Percentiles rank a stretch among this genome's conserved stretches.
Conservation (phyloP, 2,113 vertebrate species). For the Lontra canadensis region DNA sequence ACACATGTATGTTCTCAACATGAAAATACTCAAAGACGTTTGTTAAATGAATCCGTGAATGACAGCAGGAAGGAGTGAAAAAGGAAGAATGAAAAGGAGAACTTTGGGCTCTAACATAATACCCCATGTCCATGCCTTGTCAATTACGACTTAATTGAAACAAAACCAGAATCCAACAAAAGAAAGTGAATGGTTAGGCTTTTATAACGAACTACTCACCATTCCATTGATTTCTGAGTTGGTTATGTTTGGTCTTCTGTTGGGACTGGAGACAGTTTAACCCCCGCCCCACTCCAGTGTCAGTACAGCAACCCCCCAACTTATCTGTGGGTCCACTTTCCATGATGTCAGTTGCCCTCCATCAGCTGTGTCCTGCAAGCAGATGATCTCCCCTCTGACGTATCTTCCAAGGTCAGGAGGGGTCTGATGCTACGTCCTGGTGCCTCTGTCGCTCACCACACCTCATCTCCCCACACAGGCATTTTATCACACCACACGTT, state of each 20-base stretch:
- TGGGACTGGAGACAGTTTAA: not conserved
- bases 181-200: not conserved
- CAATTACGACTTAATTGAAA: not conserved
- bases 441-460: not conserved
- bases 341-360: not conserved
- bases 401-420: not conserved
- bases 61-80: not conserved
- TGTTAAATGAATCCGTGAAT: not conserved
- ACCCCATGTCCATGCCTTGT: not conserved
- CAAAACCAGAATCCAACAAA: not conserved
- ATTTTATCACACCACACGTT: not conserved
- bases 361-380: not conserved
- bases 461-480: not conserved
- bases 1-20: not conserved
- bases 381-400: not conserved
- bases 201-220: not conserved
- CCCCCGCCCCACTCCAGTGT: not conserved
- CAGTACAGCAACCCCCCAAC: not conserved
- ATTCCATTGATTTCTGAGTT: not conserved
- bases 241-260: not conserved
- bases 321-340: not conserved
- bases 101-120: too few species aligned
- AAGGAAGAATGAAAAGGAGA: not conserved
- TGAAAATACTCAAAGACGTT: not conserved
- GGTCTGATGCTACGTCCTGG: not conserved